Conservation (phyloP, 1,140 invertebrate species). For the Heliconius melpomene region DNA sequence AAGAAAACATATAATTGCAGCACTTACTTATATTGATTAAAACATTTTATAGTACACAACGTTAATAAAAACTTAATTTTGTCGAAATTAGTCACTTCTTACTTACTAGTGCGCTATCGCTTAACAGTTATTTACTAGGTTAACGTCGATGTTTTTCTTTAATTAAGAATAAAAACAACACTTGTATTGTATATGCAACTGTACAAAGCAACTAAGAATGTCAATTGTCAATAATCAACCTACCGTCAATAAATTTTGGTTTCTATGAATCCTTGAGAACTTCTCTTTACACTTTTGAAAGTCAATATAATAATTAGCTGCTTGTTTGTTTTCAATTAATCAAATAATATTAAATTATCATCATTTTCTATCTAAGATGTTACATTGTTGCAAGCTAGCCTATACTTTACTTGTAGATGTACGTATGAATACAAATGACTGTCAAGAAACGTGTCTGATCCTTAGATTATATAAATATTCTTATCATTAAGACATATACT, state of each 20-base stretch:
- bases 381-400: constrained; percentile 5
- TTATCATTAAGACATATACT: neutral
- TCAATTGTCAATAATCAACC: neutral
- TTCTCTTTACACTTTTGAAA: neutral
- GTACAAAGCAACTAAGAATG: neutral
- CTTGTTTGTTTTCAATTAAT: neutral
- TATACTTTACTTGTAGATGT: neutral
- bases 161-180: neutral
- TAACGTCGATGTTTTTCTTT: neutral
- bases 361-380: neutral
- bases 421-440: neutral
- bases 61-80: neutral
- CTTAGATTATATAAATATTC: neutral
- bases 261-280: neutral
- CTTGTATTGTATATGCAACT: neutral
- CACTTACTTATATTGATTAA: neutral
- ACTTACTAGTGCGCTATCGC: neutral
- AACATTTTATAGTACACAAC: neutral
- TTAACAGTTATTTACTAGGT: too few relatives aligned
- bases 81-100: neutral
- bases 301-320: neutral
- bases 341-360: neutral
- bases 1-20: neutral
- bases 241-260: neutral
- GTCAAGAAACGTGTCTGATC: neutral